These are phyloP conservation scores for Habroteleia sp. DNA, from an alignment of 2,888 invertebrate species.

Conservation along the genomic window DNA sequence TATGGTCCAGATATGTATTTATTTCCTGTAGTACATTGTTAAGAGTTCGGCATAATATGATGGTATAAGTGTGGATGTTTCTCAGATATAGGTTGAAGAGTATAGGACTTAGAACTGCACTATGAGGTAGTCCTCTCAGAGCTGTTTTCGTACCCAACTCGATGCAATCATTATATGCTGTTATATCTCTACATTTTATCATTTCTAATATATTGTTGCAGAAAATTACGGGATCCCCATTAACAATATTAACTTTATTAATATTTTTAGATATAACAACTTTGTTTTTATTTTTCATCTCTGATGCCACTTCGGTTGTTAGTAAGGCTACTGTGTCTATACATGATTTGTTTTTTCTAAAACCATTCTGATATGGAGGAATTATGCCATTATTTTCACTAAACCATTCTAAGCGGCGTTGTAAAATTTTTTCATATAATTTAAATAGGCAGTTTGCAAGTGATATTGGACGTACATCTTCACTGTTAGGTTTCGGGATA, in stretches of 20 bases:
- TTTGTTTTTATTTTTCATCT: not conserved
- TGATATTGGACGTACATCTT: not conserved
- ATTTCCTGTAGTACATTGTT: too few species aligned
- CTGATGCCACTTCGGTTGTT: not conserved
- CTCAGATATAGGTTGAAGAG: constrained; percentile 2
- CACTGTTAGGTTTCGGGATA: not conserved
- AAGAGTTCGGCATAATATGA: too few species aligned
- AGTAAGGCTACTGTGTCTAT: not conserved
- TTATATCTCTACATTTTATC: not conserved
- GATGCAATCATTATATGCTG: not conserved
- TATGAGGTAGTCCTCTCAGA: not conserved
- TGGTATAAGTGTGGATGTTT: not conserved
- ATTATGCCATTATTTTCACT: not conserved
- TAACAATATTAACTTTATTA: not conserved
- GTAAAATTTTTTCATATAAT: not conserved
- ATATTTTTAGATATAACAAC: not conserved
- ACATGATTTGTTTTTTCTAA: constrained; percentile 3
- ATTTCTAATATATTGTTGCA: not conserved
- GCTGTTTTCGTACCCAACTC: not conserved
- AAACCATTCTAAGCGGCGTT: not conserved
- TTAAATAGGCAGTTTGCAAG: not conserved
- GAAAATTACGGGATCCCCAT: not conserved
- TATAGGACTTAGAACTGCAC: constrained; percentile 5
- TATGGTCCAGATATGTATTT: too few species aligned
- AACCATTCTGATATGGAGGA: not conserved